Evolutionary conservation across 2,888 invertebrate species (phyloP).

Genomic region (Conchocele bisecta): DNA sequence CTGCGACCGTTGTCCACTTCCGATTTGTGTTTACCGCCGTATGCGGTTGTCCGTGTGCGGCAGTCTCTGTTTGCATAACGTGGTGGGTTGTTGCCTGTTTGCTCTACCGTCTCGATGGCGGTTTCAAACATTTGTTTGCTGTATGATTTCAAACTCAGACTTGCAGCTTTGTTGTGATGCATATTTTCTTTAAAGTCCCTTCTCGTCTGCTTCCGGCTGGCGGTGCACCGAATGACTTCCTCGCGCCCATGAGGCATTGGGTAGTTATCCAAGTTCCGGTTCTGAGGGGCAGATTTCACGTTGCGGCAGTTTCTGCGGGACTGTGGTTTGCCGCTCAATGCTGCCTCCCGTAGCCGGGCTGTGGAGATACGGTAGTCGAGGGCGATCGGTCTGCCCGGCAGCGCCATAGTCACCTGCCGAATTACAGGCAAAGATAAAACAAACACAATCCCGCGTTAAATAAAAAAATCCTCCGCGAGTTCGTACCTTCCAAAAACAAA

Average conservation of each 20-base stretch:
- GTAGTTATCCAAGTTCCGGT: conserved; percentile 64
- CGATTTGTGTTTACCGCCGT: too few relatives aligned
- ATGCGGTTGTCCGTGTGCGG: neutral
- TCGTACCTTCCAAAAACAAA: too few relatives aligned
- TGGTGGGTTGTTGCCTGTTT: conserved; percentile 4
- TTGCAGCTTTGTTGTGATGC: conserved; percentile 49
- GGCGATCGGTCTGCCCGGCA: neutral
- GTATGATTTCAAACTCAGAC: conserved; percentile 62
- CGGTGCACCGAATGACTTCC: conserved; percentile 58
- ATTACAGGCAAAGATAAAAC: too few relatives aligned
- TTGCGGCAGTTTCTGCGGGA: conserved; percentile 15
- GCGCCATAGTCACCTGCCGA: neutral
- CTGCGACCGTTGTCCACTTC: neutral
- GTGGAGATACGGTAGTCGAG: conserved; percentile 50
- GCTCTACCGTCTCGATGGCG: conserved; percentile 44
- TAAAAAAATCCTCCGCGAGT: too few relatives aligned
- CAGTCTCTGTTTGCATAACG: neutral
- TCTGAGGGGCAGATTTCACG: conserved; percentile 58
- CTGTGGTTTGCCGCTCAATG: conserved; percentile 42
- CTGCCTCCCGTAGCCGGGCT: conserved; percentile 49
- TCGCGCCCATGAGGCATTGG: conserved; percentile 64
- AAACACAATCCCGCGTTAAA: too few relatives aligned
- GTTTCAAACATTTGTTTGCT: conserved; percentile 67
- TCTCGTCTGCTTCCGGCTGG: conserved; percentile 46
- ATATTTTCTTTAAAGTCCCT: conserved; percentile 39